phyloP scores from a whole-genome alignment of 2,888 invertebrate genomes.

The Deilephila porcellus region DNA sequence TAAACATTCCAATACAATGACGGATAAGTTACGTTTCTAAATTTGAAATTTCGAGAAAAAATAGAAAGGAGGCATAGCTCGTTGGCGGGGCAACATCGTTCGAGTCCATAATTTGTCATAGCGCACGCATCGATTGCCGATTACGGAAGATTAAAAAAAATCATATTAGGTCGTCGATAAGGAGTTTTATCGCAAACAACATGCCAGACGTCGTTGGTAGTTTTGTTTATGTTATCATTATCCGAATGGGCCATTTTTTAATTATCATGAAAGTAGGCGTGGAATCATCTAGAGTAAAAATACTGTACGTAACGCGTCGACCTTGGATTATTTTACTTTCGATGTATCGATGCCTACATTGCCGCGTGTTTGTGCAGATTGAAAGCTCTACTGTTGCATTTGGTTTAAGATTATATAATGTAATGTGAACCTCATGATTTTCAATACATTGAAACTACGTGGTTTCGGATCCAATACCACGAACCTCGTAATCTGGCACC shows the following conservation, averaged over 20 bases:
- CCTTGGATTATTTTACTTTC: slow-evolving; percentile 23
- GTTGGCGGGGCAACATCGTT: slow-evolving; percentile 1
- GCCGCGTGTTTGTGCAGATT: neutral
- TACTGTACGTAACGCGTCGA: slow-evolving; percentile 11
- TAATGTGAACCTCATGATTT: neutral
- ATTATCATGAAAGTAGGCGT: slow-evolving; percentile 30
- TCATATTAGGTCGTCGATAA: slow-evolving; percentile 45
- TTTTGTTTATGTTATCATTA: slow-evolving; percentile 12
- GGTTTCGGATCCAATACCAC: neutral
- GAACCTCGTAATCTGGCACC: too few species aligned
- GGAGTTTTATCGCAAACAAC: slow-evolving; percentile 34
- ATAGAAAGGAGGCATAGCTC: neutral
- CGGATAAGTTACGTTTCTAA: neutral
- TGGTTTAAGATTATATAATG: neutral
- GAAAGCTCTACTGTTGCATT: neutral
- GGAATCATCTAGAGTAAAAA: slow-evolving; percentile 37
- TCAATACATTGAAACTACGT: neutral
- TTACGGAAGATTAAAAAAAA: slow-evolving; percentile 33
- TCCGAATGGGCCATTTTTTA: slow-evolving; percentile 9
- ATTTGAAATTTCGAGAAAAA: slow-evolving; percentile 13
- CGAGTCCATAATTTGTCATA: slow-evolving; percentile 12
- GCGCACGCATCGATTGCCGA: slow-evolving; percentile 24
- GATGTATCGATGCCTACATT: slow-evolving; percentile 2
- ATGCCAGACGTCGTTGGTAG: slow-evolving; percentile 21
- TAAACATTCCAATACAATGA: neutral